Evolutionary conservation across 2,113 vertebrate genomes (phyloP).

Genomic region (Callipepla squamata): DNA sequence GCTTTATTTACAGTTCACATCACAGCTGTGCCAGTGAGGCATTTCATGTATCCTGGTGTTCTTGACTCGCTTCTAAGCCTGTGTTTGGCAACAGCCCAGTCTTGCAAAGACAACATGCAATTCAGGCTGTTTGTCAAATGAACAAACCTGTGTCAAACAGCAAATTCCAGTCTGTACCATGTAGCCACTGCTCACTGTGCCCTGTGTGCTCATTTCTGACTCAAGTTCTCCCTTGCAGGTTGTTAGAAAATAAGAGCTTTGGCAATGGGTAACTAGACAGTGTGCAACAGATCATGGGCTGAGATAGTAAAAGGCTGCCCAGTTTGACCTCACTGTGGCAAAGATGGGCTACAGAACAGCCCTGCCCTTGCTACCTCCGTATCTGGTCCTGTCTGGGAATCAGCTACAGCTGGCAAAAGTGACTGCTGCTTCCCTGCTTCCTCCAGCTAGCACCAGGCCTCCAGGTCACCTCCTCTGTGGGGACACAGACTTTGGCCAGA

Average conservation of each 20-base stretch:
- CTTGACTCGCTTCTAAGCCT: background rate
- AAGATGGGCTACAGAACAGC: background rate
- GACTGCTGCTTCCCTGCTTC: too few species aligned
- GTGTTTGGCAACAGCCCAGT: background rate
- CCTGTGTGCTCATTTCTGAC: too few species aligned
- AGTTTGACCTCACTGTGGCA: background rate
- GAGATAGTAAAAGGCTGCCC: background rate
- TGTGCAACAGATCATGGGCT: background rate
- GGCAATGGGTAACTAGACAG: background rate
- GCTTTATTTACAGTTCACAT: background rate
- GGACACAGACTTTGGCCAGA: background rate
- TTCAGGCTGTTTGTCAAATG: background rate
- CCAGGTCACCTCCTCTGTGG: background rate
- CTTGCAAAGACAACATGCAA: background rate
- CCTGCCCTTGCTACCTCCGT: background rate
- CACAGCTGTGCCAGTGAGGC: background rate
- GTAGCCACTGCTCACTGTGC: background rate
- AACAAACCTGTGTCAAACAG: too few species aligned
- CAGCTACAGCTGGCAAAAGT: background rate
- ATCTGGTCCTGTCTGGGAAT: background rate
- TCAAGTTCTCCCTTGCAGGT: background rate
- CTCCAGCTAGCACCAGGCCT: background rate
- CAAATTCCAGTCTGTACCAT: background rate
- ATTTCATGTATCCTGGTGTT: rapidly evolving
- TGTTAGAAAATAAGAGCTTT: background rate